Base-by-base conservation (phyloP, 1,140 invertebrate species). In the Drosophila simulans region DNA sequence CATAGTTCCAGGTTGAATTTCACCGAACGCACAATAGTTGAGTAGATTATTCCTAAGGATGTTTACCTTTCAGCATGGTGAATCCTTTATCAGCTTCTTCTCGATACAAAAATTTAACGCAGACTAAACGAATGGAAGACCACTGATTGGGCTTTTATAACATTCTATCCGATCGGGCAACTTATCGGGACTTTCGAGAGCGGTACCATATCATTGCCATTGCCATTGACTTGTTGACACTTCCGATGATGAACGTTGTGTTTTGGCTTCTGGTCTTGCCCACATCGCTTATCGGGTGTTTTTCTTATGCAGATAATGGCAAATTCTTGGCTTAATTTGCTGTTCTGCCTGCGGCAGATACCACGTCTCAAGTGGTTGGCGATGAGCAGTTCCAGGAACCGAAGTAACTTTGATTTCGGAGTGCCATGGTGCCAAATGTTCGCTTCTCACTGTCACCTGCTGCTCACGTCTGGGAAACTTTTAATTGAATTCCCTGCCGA, bases 401-500 rank as follows among this genome's bases (percentile, higher is more conserved):
- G 25, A 20, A 56, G 35, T 40, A 49, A 31, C 35, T 40, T 15
- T 46, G 22, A 15, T 60, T 53, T 55, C 46, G n/a, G 51, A 17
- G 40, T 40, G 34, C 35, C 37, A 31, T 31, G 35, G 35, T 13
- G 35, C 35, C 35, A 25, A 71, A 45, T 42, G 48, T 51, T 53
- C 13, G 25, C 10, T 35, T 15, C 31, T 27, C 37, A 37, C 20
- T 68, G 11, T 57, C 51, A 59, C 53, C 52, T 60, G 66, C 39
- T 65, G 39, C 35, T 22, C 48, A 37, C 42, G 56, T 53, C 45
- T 66, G 12, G 54, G 27, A 88, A 88, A 88, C 66, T 88, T 88
- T 89, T 88, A 88, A 88, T 88, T 84, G 83, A 88, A 89, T 89
- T 80, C 81, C 60, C 57, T 63, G 58, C 37, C 65, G 52, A 17